Conservation (phyloP, 2,888 invertebrate genomes). For the Melanotus villosus region DNA sequence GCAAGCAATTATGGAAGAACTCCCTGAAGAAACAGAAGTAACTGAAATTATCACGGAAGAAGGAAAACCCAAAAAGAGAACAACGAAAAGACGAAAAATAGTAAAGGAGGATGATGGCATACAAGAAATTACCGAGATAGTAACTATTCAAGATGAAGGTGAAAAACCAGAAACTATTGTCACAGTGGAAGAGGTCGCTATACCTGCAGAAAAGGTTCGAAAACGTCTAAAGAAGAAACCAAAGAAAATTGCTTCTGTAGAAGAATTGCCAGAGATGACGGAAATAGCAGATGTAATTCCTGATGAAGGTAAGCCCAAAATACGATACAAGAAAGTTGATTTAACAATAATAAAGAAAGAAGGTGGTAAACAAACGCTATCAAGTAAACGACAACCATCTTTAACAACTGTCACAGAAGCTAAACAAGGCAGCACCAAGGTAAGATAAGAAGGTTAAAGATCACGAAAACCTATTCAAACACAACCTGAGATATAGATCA, state of each 20-base stretch:
- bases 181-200: slow-evolving; percentile 40
- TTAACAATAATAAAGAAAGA: too few relatives aligned
- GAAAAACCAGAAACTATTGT: slow-evolving; percentile 65
- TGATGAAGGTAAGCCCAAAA: slow-evolving; percentile 49
- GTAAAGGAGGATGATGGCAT: slow-evolving; percentile 67
- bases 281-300: slow-evolving; percentile 44
- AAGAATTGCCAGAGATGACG: neutral
- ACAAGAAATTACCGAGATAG: slow-evolving; percentile 67
- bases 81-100: slow-evolving; percentile 62
- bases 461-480: too few relatives aligned
- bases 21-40: slow-evolving; percentile 54
- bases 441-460: too few relatives aligned
- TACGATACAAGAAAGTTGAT: slow-evolving; percentile 40
- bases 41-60: slow-evolving; percentile 55
- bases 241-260: too few relatives aligned
- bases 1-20: slow-evolving; percentile 35
- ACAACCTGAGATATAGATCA: too few relatives aligned
- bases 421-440: too few relatives aligned
- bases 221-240: slow-evolving; percentile 10
- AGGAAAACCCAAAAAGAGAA: slow-evolving; percentile 58
- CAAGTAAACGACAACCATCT: too few relatives aligned
- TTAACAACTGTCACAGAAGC: too few relatives aligned
- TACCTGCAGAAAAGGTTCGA: neutral
- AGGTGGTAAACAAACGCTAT: too few relatives aligned
- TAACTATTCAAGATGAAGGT: slow-evolving; percentile 63